These are phyloP conservation scores for Lymantria monacha DNA, from an alignment of 2,888 invertebrate genomes.

Conservation along the genomic window DNA sequence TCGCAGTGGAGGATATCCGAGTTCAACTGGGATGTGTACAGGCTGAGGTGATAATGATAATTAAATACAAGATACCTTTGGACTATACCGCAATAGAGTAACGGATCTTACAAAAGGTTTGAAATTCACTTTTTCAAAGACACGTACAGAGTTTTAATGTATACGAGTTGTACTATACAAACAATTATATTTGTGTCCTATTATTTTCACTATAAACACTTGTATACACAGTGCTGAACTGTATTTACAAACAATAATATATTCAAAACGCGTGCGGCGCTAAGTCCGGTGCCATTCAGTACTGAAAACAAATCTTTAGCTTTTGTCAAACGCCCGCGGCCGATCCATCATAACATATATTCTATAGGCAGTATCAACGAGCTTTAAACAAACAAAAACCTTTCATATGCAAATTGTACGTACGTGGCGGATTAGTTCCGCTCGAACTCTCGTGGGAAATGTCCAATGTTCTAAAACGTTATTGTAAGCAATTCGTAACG, in stretches of 20 bases:
- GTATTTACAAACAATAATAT: slow-evolving; percentile 56
- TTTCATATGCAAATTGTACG: slow-evolving; percentile 76
- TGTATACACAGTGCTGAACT: slow-evolving; percentile 44
- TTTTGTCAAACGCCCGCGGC: slow-evolving; percentile 51
- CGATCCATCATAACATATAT: slow-evolving; percentile 75
- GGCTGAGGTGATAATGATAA: background rate
- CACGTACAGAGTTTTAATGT: slow-evolving; percentile 35
- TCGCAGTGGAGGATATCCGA: no score
- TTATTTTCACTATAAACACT: slow-evolving; percentile 45
- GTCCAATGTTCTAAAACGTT: slow-evolving; percentile 46
- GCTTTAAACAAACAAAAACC: slow-evolving; percentile 76
- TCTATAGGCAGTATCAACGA: slow-evolving; percentile 71
- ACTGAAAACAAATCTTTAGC: slow-evolving; percentile 76
- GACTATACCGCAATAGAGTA: slow-evolving; percentile 9
- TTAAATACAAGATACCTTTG: no score
- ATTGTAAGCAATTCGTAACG: slow-evolving; percentile 26
- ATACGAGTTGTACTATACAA: slow-evolving; percentile 30
- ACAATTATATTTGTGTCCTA: slow-evolving; percentile 42
- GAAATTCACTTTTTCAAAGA: slow-evolving; percentile 42
- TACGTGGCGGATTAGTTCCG: slow-evolving; percentile 79
- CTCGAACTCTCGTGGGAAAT: slow-evolving; percentile 66
- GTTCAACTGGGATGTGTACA: background rate
- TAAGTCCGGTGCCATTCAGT: slow-evolving; percentile 71
- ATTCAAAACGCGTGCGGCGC: slow-evolving; percentile 70
- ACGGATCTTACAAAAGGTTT: slow-evolving; percentile 41